Evolutionary conservation across 2,888 invertebrate species (phyloP), one percentile per base, ranked within the genome.

Genomic region (Drosophila prolongata): DNA sequence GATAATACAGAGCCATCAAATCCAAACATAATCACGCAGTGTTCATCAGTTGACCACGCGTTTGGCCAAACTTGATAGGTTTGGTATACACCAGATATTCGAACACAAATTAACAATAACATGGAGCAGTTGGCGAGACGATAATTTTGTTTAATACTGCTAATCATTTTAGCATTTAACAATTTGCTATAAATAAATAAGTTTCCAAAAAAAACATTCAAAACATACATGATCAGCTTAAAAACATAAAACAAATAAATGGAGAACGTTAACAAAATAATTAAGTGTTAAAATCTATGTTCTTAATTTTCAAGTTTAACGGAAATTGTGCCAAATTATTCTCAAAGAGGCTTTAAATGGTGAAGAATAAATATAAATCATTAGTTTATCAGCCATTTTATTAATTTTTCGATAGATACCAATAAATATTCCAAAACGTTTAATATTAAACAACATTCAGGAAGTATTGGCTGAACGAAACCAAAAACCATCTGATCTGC

Each of bases 1-100:
- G 3, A 43, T 42, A 53, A 3, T 16, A 40, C 8, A 14, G 11
- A n/a, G 3, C 13, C 19, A 47, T 61, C 4, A 6, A 47, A 6
- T n/a, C 8, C 10, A 24, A 37, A 38, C 43, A 50, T 38, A 44
- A 60, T 27, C 50, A 60, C 60, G 61, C 64, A 44, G 24, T 50
- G 38, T 19, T 37, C 64, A 64, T 16, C 42, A 19, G 10, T 3
- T 1, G n/a, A 14, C 9, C 64, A 65, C 53, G 65, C 38, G 46
- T 9, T 16, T 2, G 5, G 2, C 9, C 38, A 44, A 37, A 50
- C 11, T 30, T 13, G 14, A 1, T 46, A 61, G 38, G 8, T 6
- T 14, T 43, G 24, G 24, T 16, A 14, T 38, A 11, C n/a, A 14
- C 16, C 16, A 6, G 13, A 24, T 43, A 34, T 10, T 34, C 3